These are phyloP conservation scores for Cynopterus sphinx DNA, from an alignment of 2,797 vertebrate species.

Conservation along the genomic window DNA sequence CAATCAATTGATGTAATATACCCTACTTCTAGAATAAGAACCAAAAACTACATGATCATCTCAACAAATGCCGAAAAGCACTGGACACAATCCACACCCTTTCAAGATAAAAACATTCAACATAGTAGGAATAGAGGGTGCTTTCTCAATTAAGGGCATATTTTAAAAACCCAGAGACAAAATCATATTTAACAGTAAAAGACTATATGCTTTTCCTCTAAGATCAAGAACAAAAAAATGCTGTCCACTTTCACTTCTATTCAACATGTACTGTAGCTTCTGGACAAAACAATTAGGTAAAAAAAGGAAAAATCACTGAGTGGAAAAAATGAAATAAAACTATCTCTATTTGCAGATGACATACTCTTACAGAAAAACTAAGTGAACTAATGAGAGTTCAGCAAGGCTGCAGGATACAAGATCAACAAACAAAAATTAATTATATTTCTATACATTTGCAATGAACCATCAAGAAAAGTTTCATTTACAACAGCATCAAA, in stretches of 20 bases:
- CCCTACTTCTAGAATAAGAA: neutral
- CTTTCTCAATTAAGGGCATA: neutral
- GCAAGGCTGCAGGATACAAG: neutral
- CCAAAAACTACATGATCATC: neutral
- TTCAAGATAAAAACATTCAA: neutral
- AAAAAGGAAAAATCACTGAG: neutral
- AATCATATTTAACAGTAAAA: neutral
- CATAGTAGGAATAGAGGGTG: neutral
- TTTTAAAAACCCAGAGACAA: neutral
- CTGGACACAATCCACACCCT: neutral
- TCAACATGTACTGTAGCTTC: neutral
- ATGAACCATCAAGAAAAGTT: constrained; percentile 11
- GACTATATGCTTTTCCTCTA: neutral
- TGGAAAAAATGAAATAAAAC: neutral
- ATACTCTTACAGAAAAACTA: neutral
- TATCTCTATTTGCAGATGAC: neutral
- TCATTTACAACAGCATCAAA: neutral
- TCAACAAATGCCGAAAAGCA: constrained; percentile 22
- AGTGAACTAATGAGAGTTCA: neutral
- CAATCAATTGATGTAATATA: neutral
- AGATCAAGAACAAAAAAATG: neutral
- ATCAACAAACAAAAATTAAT: neutral
- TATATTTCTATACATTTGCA: neutral
- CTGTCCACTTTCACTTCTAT: neutral
- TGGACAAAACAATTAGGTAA: neutral